Conservation (phyloP, 2,888 invertebrate species). For the Nemotelus nigrinus region DNA sequence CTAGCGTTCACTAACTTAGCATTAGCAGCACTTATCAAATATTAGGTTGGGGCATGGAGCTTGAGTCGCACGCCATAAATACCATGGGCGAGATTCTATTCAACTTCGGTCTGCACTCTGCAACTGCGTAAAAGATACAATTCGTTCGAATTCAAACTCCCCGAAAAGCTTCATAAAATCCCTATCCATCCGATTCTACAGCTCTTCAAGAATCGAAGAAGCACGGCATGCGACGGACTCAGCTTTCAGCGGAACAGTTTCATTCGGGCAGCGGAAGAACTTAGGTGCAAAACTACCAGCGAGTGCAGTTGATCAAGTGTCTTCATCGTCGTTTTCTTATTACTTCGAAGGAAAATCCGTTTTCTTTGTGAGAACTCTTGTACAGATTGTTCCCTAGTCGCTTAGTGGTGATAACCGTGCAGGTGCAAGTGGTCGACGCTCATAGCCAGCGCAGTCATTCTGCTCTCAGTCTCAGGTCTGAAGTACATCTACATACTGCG, state of each 20-base stretch:
- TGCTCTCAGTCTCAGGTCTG: too few species aligned
- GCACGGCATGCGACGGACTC: not conserved
- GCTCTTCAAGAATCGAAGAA: not conserved
- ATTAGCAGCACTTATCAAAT: too few species aligned
- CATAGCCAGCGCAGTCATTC: too few species aligned
- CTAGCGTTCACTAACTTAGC: too few species aligned
- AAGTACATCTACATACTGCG: too few species aligned
- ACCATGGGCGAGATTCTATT: too few species aligned
- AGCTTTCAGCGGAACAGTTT: constrained; percentile 56
- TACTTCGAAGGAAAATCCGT: not conserved
- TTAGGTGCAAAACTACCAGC: constrained; percentile 56
- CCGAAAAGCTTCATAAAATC: not conserved
- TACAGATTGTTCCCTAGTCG: not conserved
- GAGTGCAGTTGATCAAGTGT: constrained; percentile 25
- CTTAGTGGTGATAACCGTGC: too few species aligned
- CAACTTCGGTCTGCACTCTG: not conserved
- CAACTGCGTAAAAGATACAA: constrained; percentile 1
- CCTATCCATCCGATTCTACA: not conserved
- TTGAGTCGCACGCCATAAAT: too few species aligned
- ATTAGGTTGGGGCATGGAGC: too few species aligned
- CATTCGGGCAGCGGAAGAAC: constrained; percentile 62
- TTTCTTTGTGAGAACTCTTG: constrained; percentile 22
- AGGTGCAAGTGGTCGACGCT: too few species aligned
- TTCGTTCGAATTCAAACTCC: not conserved
- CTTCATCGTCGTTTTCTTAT: not conserved